These are phyloP conservation scores for Morelia viridis DNA, from an alignment of 2,797 vertebrate species.

Conservation along the genomic window DNA sequence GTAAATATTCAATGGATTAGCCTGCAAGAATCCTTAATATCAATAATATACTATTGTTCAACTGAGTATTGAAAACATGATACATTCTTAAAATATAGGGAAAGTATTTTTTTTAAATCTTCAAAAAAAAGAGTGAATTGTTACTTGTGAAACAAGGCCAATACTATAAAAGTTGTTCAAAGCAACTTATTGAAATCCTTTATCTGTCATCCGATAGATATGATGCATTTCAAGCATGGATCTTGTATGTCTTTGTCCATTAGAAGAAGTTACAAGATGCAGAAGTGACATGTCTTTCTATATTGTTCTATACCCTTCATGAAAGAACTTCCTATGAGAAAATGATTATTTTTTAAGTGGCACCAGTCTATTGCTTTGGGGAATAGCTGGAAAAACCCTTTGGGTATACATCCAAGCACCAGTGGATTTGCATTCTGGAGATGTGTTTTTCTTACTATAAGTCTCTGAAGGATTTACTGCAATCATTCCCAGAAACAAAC, in stretches of 20 bases:
- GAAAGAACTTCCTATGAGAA: constrained; percentile 40
- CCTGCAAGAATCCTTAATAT: background rate
- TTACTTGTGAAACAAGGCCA: background rate
- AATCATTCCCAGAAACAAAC: constrained; percentile 51
- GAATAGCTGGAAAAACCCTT: background rate
- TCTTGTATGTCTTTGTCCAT: constrained; percentile 18
- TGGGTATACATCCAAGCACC: constrained; percentile 46
- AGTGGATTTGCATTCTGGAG: constrained; percentile 42
- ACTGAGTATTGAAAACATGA: constrained; percentile 4
- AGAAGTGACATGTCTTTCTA: constrained; percentile 14
- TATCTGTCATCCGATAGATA: constrained; percentile 27
- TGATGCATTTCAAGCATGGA: constrained; percentile 36
- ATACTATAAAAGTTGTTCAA: background rate
- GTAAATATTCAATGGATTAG: background rate
- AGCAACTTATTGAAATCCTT: background rate
- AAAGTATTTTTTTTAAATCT: background rate
- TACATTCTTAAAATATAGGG: background rate
- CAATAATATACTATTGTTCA: background rate
- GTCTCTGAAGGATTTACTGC: constrained; percentile 18
- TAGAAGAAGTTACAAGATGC: constrained; percentile 46
- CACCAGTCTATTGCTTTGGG: constrained; percentile 37
- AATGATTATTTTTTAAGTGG: constrained; percentile 38
- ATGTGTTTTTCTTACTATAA: constrained; percentile 42
- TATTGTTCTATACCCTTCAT: constrained; percentile 39
- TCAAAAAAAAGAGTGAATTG: background rate